These are phyloP conservation scores for Eugnorisma glareosa DNA, from an alignment of 2,888 invertebrate genomes.

Conservation along the genomic window DNA sequence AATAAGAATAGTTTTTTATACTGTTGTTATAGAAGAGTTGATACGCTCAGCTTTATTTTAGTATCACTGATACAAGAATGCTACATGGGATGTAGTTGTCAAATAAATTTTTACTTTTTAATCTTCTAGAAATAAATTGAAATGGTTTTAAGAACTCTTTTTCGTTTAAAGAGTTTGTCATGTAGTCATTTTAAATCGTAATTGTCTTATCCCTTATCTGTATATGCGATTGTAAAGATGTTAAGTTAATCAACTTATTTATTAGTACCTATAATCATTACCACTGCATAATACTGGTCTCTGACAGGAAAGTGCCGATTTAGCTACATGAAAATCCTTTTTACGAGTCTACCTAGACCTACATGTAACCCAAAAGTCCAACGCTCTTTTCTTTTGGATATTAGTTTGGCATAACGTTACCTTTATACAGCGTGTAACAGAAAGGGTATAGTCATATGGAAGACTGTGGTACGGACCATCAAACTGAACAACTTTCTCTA, in stretches of 20 bases:
- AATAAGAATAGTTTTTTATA: constrained; percentile 38
- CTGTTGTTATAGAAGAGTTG: constrained; percentile 8
- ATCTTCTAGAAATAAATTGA: constrained; percentile 5
- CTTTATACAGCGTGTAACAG: too few species aligned
- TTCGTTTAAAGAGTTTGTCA: neutral
- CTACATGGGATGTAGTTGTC: constrained; percentile 29
- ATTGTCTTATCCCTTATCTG: constrained; percentile 4
- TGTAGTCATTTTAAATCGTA: neutral
- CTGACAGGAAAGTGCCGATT: constrained; percentile 19
- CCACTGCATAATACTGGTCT: constrained; percentile 11
- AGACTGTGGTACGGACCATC: too few species aligned
- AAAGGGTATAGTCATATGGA: too few species aligned
- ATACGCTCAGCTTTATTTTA: constrained; percentile 49
- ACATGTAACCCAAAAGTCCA: neutral
- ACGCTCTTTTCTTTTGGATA: neutral
- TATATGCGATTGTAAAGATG: constrained; percentile 6
- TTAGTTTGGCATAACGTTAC: neutral
- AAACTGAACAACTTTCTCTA: too few species aligned
- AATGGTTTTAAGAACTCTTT: neutral
- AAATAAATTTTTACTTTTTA: constrained; percentile 18
- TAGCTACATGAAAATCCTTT: constrained; percentile 48
- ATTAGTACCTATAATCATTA: constrained; percentile 7
- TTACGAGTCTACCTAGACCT: neutral
- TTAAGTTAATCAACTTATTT: constrained; percentile 9
- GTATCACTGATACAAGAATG: constrained; percentile 13